These are phyloP conservation scores for Vipera ursinii DNA, from an alignment of 2,797 vertebrate genomes.

Conservation along the genomic window DNA sequence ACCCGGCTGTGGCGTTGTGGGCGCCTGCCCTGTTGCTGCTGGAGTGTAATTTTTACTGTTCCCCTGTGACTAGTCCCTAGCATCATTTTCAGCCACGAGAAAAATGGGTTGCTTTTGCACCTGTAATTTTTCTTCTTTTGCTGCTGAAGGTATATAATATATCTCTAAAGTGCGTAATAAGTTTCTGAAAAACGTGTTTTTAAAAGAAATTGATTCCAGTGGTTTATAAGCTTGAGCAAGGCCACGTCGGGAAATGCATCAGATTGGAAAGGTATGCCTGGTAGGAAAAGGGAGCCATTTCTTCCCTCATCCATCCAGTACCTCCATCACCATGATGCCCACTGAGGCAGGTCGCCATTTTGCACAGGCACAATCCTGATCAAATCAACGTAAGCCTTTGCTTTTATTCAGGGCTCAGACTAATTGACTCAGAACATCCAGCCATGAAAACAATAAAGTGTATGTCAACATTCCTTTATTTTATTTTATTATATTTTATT, in stretches of 20 bases:
- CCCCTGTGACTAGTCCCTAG: slow-evolving; percentile 82
- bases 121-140: slow-evolving; percentile 86
- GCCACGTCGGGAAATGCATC: slow-evolving; percentile 71
- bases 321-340: slow-evolving; percentile 33
- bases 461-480: slow-evolving; percentile 64
- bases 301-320: slow-evolving; percentile 17
- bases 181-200: slow-evolving; percentile 89
- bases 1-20: slow-evolving; percentile 79
- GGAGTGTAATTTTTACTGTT: slow-evolving; percentile 86
- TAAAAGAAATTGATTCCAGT: slow-evolving; percentile 92
- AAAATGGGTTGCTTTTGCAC: slow-evolving; percentile 87
- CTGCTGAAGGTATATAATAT: slow-evolving; percentile 91
- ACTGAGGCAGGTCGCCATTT: slow-evolving; percentile 65
- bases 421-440: slow-evolving; percentile 74
- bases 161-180: slow-evolving; percentile 90
- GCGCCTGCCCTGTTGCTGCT: slow-evolving; percentile 82
- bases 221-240: slow-evolving; percentile 80
- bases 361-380: slow-evolving; percentile 69
- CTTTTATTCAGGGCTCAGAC: slow-evolving; percentile 26
- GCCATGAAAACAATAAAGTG: slow-evolving; percentile 71
- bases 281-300: slow-evolving; percentile 67
- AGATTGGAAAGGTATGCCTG: slow-evolving; percentile 74
- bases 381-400: slow-evolving; percentile 66
- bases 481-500: neutral
- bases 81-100: slow-evolving; percentile 84